A percentile compares a stretch with the other conserved stretches of the same genome.
Evolutionary conservation across 2,113 vertebrate genomes (phyloP).

Genomic region (Diphyllodes magnificus): DNA sequence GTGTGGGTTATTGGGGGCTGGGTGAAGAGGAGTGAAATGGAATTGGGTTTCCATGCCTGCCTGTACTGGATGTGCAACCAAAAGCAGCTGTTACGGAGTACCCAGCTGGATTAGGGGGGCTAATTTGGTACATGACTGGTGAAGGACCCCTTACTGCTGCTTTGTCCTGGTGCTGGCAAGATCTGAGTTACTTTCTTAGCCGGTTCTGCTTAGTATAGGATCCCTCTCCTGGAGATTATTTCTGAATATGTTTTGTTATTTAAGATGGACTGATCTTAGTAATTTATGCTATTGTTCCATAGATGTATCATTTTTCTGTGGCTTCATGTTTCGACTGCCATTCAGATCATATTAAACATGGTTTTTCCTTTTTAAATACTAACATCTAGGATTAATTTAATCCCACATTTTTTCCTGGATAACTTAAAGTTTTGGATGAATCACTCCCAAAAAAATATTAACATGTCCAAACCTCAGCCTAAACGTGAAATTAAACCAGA

Average conservation of each 20-base stretch:
- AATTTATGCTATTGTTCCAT: constrained; percentile 8
- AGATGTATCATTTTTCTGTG: constrained; percentile 16
- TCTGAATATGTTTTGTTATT: not conserved
- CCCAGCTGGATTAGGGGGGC: not conserved
- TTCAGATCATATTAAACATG: constrained; percentile 39
- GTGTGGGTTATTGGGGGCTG: not conserved
- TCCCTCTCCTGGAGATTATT: not conserved
- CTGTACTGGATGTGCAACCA: not conserved
- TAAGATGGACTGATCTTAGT: not conserved
- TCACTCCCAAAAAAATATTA: constrained; percentile 28
- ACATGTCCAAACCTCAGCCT: constrained; percentile 53
- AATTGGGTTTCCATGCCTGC: not conserved
- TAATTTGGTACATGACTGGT: not conserved
- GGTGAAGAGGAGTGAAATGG: not conserved
- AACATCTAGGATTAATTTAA: constrained; percentile 63
- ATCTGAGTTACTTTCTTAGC: not conserved
- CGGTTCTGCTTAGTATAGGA: not conserved
- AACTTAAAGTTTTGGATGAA: constrained; percentile 54
- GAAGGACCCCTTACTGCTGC: not conserved
- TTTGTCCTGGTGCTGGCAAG: not conserved
- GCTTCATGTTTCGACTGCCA: constrained; percentile 26
- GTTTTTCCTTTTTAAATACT: constrained; percentile 24
- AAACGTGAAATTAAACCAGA: constrained; percentile 13
- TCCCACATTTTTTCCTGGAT: constrained; percentile 50
- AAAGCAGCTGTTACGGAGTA: not conserved